A percentile compares a stretch with the other conserved stretches of the same genome.
phyloP scores from a whole-genome alignment of 2,888 invertebrate species.

The Himalopsyche tibetana region DNA sequence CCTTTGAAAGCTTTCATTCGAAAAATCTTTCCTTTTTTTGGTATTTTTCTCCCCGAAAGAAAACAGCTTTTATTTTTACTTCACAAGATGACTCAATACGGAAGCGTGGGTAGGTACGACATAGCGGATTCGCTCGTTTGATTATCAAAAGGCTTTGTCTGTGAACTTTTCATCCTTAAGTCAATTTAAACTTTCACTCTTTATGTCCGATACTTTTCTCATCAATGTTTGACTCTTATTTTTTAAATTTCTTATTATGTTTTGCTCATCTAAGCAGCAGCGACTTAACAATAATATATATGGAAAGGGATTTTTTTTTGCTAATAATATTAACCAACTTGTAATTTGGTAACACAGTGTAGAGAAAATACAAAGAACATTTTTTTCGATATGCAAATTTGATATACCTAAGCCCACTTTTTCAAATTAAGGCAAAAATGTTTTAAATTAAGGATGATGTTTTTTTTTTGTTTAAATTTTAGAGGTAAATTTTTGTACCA shows the following conservation, averaged over 20 bases:
- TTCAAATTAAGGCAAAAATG: not conserved
- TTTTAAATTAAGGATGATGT: not conserved
- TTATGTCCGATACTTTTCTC: constrained; percentile 59
- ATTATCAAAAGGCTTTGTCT: constrained; percentile 58
- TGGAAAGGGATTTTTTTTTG: not conserved
- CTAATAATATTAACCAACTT: constrained; percentile 23
- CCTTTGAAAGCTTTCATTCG: constrained; percentile 47
- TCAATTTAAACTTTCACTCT: constrained; percentile 60
- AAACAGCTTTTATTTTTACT: constrained; percentile 47
- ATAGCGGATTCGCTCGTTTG: constrained; percentile 49
- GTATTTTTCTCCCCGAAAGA: constrained; percentile 46
- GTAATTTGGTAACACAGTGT: constrained; percentile 11
- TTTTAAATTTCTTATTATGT: constrained; percentile 51
- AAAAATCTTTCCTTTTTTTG: constrained; percentile 44
- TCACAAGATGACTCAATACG: constrained; percentile 48
- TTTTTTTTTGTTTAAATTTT: not conserved
- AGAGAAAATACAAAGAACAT: not conserved
- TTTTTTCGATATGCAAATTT: constrained; percentile 7
- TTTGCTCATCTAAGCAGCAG: constrained; percentile 41
- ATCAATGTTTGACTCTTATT: constrained; percentile 58
- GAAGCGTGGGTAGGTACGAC: constrained; percentile 39
- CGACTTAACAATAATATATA: constrained; percentile 3
- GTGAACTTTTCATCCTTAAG: constrained; percentile 50
- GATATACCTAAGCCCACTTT: not conserved
- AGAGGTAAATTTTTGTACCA: not conserved